Evolutionary conservation across 2,888 invertebrate genomes (phyloP), one percentile per base, ranked within the genome.

Genomic region (Mimumesa dahlbomi): DNA sequence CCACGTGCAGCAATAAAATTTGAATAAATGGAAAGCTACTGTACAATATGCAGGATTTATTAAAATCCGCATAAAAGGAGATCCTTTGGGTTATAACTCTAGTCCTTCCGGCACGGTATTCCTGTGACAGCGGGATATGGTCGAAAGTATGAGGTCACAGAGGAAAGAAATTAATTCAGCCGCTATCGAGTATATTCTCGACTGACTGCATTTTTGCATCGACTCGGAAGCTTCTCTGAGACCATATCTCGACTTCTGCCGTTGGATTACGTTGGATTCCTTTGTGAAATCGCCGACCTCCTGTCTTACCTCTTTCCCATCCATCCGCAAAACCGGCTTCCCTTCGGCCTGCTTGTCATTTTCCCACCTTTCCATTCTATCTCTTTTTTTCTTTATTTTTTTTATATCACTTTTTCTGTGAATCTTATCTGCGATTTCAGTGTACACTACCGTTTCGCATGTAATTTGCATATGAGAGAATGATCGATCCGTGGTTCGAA

Each of bases 201-300:
- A 75, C 74, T 69, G 63, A 48, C 50, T 42, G 65, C 49, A 61
- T 65, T 68, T 57, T 57, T 46, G 53, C 53, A 45, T 61, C 40
- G 29, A 21, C 9, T 43, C 40, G 13, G 21, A 36, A 9, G 25
- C 4, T 46, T 25, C 25, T 18, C 21, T 21, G 42, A 7, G 50
- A 43, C 16, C 14, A 38, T 48, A 25, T 25, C 42, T 49, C 59
- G 66, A 66, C 77, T 71, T 69, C 69, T 57, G 58, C 49, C 62
- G 49, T 14, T 49, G 75, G 75, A 79, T 84, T 76, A 81, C 75
- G 58, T 49, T 56, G 70, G 73, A 77, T 78, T 75, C 75, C 74
- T 83, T 84, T 82, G 81, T 82, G 80, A 74, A 77, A 82, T 81
- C 78, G 73, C 48, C 49, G 53, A n/a, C n/a, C 46, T 52, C 49